These are phyloP conservation scores for Bufo bufo DNA, from an alignment of 2,113 vertebrate genomes.

Conservation along the genomic window DNA sequence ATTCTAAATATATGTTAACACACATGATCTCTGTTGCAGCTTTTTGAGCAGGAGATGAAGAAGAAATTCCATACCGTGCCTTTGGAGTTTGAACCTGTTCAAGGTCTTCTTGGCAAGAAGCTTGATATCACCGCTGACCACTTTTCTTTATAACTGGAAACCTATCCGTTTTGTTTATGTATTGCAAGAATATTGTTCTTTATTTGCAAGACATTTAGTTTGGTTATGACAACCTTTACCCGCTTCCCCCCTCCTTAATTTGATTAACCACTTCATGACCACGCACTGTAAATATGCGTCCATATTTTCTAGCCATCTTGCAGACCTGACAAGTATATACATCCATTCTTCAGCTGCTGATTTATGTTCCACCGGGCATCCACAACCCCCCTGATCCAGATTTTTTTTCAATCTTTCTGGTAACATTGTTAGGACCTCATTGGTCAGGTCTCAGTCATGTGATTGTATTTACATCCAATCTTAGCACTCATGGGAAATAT, in stretches of 20 bases:
- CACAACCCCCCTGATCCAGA: too few relatives aligned
- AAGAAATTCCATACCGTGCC: slow-evolving; percentile 71
- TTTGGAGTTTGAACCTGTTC: slow-evolving; percentile 82
- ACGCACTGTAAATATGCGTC: too few relatives aligned
- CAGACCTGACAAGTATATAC: too few relatives aligned
- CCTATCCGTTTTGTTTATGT: neutral
- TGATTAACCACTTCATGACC: neutral
- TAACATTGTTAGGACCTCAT: too few relatives aligned
- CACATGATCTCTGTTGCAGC: slow-evolving; percentile 65
- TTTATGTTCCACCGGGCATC: too few relatives aligned
- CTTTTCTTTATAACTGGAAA: slow-evolving; percentile 68
- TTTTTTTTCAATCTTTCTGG: too few relatives aligned
- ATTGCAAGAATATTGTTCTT: neutral
- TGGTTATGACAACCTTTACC: neutral
- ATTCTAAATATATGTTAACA: too few relatives aligned
- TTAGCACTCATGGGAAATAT: too few relatives aligned
- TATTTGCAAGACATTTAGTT: neutral
- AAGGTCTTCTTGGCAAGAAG: slow-evolving; percentile 77
- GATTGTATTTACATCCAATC: too few relatives aligned
- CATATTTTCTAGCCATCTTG: too few relatives aligned
- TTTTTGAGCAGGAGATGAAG: slow-evolving; percentile 88
- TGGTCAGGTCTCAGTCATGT: too few relatives aligned
- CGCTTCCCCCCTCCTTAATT: neutral
- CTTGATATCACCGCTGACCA: slow-evolving; percentile 76
- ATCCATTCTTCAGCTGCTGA: too few relatives aligned